Conservation (phyloP, 2,113 vertebrate species). For the Phoenicopterus ruber region DNA sequence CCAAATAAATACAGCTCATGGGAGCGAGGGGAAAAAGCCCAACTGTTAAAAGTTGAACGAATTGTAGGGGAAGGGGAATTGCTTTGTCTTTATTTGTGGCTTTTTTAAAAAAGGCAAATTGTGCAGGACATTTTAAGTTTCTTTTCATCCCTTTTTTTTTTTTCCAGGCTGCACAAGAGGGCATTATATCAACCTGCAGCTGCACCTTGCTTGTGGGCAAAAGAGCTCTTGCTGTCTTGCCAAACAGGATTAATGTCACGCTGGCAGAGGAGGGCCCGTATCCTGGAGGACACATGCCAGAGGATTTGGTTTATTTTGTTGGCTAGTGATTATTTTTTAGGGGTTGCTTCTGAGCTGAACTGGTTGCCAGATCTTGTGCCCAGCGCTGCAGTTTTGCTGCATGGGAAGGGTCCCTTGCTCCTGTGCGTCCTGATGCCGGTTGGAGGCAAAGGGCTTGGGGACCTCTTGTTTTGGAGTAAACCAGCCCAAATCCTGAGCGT, state of each 20-base stretch:
- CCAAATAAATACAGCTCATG: neutral
- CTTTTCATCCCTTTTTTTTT: neutral
- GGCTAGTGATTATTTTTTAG: neutral
- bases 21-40: neutral
- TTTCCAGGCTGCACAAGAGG: neutral
- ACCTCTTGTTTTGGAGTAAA: neutral
- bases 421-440: neutral
- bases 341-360: neutral
- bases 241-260: constrained; percentile 21
- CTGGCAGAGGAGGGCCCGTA: neutral
- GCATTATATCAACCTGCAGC: constrained; percentile 4
- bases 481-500: neutral
- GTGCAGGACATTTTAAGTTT: neutral
- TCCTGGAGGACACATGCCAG: neutral
- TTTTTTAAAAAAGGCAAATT: neutral
- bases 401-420: neutral
- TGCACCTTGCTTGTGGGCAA: constrained; percentile 14
- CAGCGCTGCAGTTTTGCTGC: neutral
- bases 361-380: accelerated
- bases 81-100: neutral
- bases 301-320: neutral
- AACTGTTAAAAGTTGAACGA: accelerated
- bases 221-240: neutral
- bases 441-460: accelerated
- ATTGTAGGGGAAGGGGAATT: neutral